Evolutionary conservation across 2,888 invertebrate genomes (phyloP), one percentile per base, ranked within the genome.

Genomic region (Caenorhabditis uteleia): DNA sequence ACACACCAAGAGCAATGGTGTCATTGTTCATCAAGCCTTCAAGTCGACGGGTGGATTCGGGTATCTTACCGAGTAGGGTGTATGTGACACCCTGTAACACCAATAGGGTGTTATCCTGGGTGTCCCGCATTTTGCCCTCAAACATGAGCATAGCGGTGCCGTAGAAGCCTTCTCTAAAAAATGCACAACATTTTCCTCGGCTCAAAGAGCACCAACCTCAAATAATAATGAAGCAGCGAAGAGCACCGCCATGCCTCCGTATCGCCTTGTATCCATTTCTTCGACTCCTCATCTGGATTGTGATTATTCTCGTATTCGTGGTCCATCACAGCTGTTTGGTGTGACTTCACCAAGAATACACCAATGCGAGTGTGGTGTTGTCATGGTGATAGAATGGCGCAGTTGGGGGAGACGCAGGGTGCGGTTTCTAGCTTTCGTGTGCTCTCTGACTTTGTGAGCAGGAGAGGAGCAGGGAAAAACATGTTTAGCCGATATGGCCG

Each of bases 41-140:
- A 25, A 79, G 45, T 8, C 64, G 51, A 18, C 79, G 71, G 16
- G 79, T 72, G 1, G 77, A 77, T 31, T 79, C 79, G 3, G 79
- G 55, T 2, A 74, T 44, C 55, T 73, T 75, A 2, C 78, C 78
- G 3, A 65, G 31, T 10, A 62, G 58, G 20, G 53, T 51, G 14
- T 67, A 46, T 38, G 58, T 51, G 20, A 69, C 67, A 25, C 66
- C 69, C 43, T 67, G 62, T 2, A 68, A 46, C 36, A 68, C 47
- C n/a, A 50, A 29, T 6, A 64, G 23, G 26, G 58, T 42, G 18
- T 43, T 27, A 4, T 66, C 68, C 29, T 53, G 38, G 3, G 51
- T 45, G 12, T 49, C 40, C 2, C 56, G 56, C 8, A 68, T 42
- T 7, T 54, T 10, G 6, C 47, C 55, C 10, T 69, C 67, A 42